Percentiles rank a stretch among this genome's conserved stretches.
Conservation (phyloP, 2,888 invertebrate species). For the Pristionchus fissidentatus region DNA sequence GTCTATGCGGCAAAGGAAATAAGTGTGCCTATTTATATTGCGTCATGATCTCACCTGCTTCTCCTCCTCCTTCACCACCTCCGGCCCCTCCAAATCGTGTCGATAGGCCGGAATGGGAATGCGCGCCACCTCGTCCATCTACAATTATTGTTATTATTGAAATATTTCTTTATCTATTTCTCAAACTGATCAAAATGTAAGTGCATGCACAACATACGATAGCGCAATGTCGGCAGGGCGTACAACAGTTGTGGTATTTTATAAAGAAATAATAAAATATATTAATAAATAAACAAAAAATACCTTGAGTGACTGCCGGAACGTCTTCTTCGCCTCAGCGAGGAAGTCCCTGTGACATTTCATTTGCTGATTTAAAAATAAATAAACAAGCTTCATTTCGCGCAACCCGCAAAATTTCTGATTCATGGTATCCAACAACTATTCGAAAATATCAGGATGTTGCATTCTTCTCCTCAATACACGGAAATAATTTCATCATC, state of each 20-base stretch:
- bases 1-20: no score
- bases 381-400: no score
- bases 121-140: conserved; percentile 26
- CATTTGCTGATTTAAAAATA: no score
- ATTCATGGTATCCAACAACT: no score
- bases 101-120: conserved; percentile 34
- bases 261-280: neutral
- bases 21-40: no score
- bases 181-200: neutral
- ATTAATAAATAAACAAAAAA: neutral
- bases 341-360: conserved; percentile 7
- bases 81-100: conserved; percentile 42
- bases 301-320: conserved; percentile 32
- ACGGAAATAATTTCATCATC: neutral
- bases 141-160: neutral
- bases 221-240: no score
- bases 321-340: conserved; percentile 3
- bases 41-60: conserved; percentile 4
- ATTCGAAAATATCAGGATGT: no score
- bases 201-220: neutral
- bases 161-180: neutral
- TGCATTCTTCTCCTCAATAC: no score
- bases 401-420: no score
- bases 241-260: no score
- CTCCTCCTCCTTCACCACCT: conserved; percentile 9